Conservation (phyloP, 2,113 vertebrate species). For the Probosciger aterrimus region DNA sequence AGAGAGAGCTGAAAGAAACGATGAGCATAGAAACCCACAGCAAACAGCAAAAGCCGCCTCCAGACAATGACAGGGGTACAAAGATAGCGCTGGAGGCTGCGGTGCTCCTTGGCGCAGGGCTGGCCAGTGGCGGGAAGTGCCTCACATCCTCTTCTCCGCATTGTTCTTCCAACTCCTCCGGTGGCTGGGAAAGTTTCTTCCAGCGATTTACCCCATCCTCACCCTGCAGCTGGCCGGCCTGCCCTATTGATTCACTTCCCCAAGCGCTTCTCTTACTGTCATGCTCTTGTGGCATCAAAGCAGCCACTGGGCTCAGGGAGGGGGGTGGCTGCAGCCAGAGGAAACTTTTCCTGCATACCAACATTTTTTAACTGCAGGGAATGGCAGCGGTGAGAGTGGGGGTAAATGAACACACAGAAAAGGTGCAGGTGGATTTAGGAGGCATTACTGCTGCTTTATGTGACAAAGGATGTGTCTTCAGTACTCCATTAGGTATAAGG, state of each 20-base stretch:
- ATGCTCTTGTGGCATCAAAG: constrained; percentile 44
- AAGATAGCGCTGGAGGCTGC: constrained; percentile 34
- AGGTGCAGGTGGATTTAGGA: constrained; percentile 8
- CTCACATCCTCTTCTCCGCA: constrained; percentile 63
- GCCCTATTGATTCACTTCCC: constrained; percentile 58
- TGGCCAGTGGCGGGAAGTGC: constrained; percentile 45
- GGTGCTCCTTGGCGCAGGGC: constrained; percentile 11
- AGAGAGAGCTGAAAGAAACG: neutral
- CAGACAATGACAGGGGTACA: neutral
- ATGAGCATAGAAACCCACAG: neutral
- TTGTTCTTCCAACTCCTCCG: constrained; percentile 59
- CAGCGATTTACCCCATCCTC: constrained; percentile 53
- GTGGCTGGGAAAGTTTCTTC: constrained; percentile 68
- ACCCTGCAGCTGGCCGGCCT: constrained; percentile 54
- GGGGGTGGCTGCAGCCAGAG: neutral
- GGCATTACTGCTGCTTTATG: neutral
- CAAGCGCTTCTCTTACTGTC: constrained; percentile 60
- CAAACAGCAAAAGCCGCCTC: neutral
- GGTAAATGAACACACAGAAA: neutral
- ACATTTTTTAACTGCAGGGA: neutral
- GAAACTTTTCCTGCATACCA: constrained; percentile 46
- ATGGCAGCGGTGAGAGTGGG: neutral
- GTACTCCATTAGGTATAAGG: neutral
- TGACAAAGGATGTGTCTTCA: neutral
- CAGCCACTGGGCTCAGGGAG: neutral